A percentile compares a stretch with the other conserved stretches of the same genome.
phyloP scores from a whole-genome alignment of 2,888 invertebrate genomes.

The Scaptomyza polygonia region DNA sequence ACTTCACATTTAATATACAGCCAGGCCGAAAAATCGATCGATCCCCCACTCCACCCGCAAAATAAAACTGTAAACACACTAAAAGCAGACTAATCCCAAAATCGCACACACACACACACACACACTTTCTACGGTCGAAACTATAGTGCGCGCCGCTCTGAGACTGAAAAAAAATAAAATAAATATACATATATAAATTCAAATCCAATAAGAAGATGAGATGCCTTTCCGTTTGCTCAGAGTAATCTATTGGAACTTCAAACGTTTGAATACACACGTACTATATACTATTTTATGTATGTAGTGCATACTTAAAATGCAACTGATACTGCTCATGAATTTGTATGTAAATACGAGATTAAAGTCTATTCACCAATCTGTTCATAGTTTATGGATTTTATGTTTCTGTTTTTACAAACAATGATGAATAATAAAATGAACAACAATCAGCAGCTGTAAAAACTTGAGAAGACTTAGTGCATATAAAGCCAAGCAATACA shows the following conservation, averaged over 20 bases:
- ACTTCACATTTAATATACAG: conserved; percentile 28
- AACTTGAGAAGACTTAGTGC: conserved; percentile 62
- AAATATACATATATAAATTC: conserved; percentile 13
- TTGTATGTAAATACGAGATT: conserved; percentile 16
- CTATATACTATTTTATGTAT: conserved; percentile 7
- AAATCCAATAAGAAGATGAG: conserved; percentile 20
- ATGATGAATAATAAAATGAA: conserved; percentile 7
- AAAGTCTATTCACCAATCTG: background rate
- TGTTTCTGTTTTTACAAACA: conserved; percentile 10
- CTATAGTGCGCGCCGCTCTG: conserved; percentile 52
- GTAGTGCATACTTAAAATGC: background rate
- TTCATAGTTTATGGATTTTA: conserved; percentile 4
- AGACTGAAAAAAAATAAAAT: conserved; percentile 40
- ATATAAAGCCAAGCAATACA: conserved; percentile 30
- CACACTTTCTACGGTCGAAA: conserved; percentile 34
- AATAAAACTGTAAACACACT: conserved; percentile 25
- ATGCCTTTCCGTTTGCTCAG: conserved; percentile 44
- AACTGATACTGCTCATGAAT: conserved; percentile 15
- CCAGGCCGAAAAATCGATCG: conserved; percentile 35
- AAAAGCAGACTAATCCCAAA: conserved; percentile 5
- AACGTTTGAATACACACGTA: conserved; percentile 17
- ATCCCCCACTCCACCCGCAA: conserved; percentile 22
- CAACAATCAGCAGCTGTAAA: conserved; percentile 36
- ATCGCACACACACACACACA: background rate
- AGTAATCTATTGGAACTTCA: conserved; percentile 17